Evolutionary conservation across 2,888 invertebrate species (phyloP).

Genomic region (Steinernema hermaphroditum): DNA sequence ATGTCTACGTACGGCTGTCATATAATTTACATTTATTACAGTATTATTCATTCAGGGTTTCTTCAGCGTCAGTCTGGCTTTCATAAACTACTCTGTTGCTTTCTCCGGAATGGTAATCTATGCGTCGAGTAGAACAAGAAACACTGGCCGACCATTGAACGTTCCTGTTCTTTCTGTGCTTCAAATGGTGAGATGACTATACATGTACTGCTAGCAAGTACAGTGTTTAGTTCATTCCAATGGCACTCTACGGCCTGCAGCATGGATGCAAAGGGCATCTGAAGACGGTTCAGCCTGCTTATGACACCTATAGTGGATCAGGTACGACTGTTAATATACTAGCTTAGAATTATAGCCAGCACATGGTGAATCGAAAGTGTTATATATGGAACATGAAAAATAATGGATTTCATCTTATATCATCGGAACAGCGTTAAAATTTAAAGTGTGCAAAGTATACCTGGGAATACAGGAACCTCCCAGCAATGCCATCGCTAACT

Average conservation of each 20-base stretch:
- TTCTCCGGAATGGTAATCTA: constrained; percentile 51
- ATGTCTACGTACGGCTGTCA: constrained; percentile 15
- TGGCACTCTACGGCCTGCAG: constrained; percentile 43
- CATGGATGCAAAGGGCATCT: constrained; percentile 53
- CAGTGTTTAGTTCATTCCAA: constrained; percentile 44
- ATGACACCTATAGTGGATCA: constrained; percentile 48
- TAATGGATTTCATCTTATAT: no score
- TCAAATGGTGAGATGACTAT: background rate
- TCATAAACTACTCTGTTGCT: constrained; percentile 50
- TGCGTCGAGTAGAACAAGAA: constrained; percentile 44
- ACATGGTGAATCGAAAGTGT: no score
- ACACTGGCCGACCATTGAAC: constrained; percentile 44
- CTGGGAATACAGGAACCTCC: no score
- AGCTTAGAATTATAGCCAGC: no score
- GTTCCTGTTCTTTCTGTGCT: constrained; percentile 35
- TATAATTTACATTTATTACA: background rate
- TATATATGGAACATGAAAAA: no score
- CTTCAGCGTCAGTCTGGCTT: background rate
- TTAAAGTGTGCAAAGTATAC: no score
- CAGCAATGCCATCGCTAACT: no score
- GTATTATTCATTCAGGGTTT: background rate
- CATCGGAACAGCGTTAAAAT: no score
- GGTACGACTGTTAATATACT: no score
- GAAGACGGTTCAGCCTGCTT: constrained; percentile 44
- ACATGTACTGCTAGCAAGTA: background rate